Evolutionary conservation across 2,888 invertebrate genomes (phyloP), one percentile per base, ranked within the genome.

Genomic region (Nephrocerus scutellatus): DNA sequence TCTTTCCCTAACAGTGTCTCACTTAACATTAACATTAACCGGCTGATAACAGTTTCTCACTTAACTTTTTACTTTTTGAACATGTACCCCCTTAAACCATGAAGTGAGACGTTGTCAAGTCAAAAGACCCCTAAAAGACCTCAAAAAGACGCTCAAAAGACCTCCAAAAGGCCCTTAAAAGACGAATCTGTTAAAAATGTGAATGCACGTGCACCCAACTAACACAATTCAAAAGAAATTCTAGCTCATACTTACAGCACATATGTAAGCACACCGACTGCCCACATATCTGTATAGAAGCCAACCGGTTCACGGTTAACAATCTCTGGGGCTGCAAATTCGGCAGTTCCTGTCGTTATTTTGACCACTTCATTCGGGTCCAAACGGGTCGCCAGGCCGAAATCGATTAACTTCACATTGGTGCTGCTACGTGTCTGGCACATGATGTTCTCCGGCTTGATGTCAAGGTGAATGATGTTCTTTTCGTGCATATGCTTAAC

Each of bases 271-370:
- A 98, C 98, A 59, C 98, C 98, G 21, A 95, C 86, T 22, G 97
- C 96, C 98, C 98, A 99, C 98, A 99, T 99, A 66, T 99, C 98
- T 0, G 98, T 99, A 72, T 97, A 98, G 75, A 98, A 99, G 38
- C 98, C 98, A 45, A 99, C 97, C 0, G 97, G 92, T 67, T 98
- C 96, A 12, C 96, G 78, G 60, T 97, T 95, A 1, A 96, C 97
- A 46, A 99, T 95, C 75, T 99, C 98, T 0, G 98, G 98, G 26
- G 98, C 96, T 2, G 98, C 98, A 70, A 98, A 99, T 71, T 99
- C 98, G 0, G 98, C 97, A 0, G 98, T 99, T 42, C 97, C 97
- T 0, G 97, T 97, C 4, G 95, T 95, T 47, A 98, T 97, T 74
- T 98, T 99, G 4, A 98, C 97, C 16, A 93, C 84, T 65, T 97